Base-by-base conservation (phyloP, 2,113 vertebrate species). In the Romanogobio albipinnatus region DNA sequence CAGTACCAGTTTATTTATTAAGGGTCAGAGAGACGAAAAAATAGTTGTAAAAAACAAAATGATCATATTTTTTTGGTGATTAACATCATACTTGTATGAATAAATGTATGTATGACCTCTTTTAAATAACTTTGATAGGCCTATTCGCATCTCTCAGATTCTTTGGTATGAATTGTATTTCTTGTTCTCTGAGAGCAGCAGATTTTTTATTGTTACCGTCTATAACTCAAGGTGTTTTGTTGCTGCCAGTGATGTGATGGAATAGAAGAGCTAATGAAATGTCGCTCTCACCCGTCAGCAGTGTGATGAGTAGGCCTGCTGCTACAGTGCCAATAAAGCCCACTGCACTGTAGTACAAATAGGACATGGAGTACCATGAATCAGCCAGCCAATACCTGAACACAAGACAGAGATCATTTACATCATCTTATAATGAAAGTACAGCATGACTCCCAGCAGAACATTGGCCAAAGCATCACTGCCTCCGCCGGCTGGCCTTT, bases 291-390 rank as follows among this genome's bases (percentile, higher is more conserved):
- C 95, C 96, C 94, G 95, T 97, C 82, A 94, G 0, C 70, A 93
- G 92, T 89, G 94, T 97, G 84, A 99, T 95, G 82, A 96, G 6
- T 3, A 95, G 15, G 3, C 94, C 96, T 2, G 83, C 45, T 39
- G 88, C 64, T 39, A 92, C 59, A 26, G 94, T 93, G 14, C 86
- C 91, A 4, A 95, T 61, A 62, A 95, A 98, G 85, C 96, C 95
- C 0, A 95, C 91, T 9, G 95, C 89, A 77, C 95, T 94, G 83
- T 93, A 96, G 93, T 97, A 96, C 70, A 96, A 93, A 91, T 97
- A 97, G 83, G 96, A 98, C 68, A 96, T 76, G 0, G 92, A 95
- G 86, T 97, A 97, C 96, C 95, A 97, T 73, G 87, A 91, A 0
- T 97, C 95, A 71, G 94, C 94, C 74, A 96, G 86, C 2, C 86